Base-by-base conservation (phyloP, 2,113 vertebrate genomes). In the Zosterops japonicus region DNA sequence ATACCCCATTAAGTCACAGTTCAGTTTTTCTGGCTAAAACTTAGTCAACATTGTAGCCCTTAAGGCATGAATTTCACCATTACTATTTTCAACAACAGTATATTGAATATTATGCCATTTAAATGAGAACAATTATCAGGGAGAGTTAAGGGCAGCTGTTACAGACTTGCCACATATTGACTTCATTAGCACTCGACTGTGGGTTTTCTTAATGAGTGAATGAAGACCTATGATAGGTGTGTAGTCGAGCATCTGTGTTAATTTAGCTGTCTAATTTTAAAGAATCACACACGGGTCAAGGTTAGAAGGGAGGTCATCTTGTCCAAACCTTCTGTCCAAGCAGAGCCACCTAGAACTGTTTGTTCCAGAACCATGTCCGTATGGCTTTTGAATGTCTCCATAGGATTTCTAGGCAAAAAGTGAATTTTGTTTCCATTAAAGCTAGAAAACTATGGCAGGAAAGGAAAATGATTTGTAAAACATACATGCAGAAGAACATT, bases 11-110 rank as follows among this genome's bases (percentile, higher is more conserved):
- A 98, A 97, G 94, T 95, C 97, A 97, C 97, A 97, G 97, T 98
- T 98, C 96, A 97, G 96, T 98, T 96, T 97, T 90, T 97, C 87
- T 96, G 91, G 82, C 72, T 97, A 97, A 98, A 98, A 98, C 97
- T 98, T 97, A 98, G 97, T 98, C 96, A 96, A 96, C 95, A 95
- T 47, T 95, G 95, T 97, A 96, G 96, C 97, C 97, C 97, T 97
- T 80, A 78, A 97, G 98, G 97, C 97, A 97, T 97, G 92, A 96
- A 96, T 98, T 97, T 98, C 86, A 83, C 77, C 84, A 87, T 96
- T 97, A 93, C 94, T 96, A 87, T 96, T 92, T 95, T 98, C 89
- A 97, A 96, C 94, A 96, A 96, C 89, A 94, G 44, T 92, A 69
- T 98, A 97, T 96, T 93, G 95, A 97, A 96, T 98, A 97, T 98